Evolutionary conservation across 2,888 invertebrate species (phyloP).

Genomic region (Drosophila paranaensis): DNA sequence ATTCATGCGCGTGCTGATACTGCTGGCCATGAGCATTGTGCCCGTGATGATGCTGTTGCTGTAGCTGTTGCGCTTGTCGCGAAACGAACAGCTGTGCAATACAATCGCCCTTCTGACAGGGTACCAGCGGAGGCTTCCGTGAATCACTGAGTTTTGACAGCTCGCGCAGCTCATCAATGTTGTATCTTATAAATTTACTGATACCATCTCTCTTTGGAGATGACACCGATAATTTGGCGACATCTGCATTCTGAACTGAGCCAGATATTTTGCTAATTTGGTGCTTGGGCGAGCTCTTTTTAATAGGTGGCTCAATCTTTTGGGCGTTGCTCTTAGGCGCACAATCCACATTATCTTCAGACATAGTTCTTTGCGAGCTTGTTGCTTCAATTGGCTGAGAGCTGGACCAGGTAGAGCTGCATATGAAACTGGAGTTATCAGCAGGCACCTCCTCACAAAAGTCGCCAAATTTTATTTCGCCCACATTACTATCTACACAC

Average conservation of each 20-base stretch:
- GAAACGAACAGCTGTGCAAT: slow-evolving; percentile 80
- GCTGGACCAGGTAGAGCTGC: slow-evolving; percentile 68
- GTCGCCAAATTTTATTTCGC: slow-evolving; percentile 74
- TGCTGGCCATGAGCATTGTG: slow-evolving; percentile 71
- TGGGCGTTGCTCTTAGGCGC: slow-evolving; percentile 9
- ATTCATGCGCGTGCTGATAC: slow-evolving; percentile 81
- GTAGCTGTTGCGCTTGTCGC: slow-evolving; percentile 55
- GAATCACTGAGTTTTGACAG: slow-evolving; percentile 69
- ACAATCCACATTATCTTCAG: slow-evolving; percentile 60
- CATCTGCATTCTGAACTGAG: slow-evolving; percentile 5
- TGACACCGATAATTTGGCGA: slow-evolving; percentile 13
- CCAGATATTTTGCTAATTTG: slow-evolving; percentile 4
- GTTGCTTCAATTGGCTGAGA: slow-evolving; percentile 31
- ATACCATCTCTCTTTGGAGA: slow-evolving; percentile 3
- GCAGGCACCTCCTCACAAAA: slow-evolving; percentile 59
- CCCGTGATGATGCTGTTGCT: slow-evolving; percentile 61
- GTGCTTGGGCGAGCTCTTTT: slow-evolving; percentile 36
- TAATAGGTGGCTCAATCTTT: slow-evolving; percentile 23
- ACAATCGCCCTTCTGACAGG: slow-evolving; percentile 78
- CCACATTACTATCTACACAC: slow-evolving; percentile 26
- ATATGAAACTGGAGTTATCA: slow-evolving; percentile 54
- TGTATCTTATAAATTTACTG: slow-evolving; percentile 61
- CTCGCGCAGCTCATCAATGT: slow-evolving; percentile 70
- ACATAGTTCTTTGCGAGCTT: slow-evolving; percentile 5
- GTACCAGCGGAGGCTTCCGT: slow-evolving; percentile 74